Evolutionary conservation across 2,113 vertebrate species (phyloP).

Genomic region (Pantherophis guttatus): DNA sequence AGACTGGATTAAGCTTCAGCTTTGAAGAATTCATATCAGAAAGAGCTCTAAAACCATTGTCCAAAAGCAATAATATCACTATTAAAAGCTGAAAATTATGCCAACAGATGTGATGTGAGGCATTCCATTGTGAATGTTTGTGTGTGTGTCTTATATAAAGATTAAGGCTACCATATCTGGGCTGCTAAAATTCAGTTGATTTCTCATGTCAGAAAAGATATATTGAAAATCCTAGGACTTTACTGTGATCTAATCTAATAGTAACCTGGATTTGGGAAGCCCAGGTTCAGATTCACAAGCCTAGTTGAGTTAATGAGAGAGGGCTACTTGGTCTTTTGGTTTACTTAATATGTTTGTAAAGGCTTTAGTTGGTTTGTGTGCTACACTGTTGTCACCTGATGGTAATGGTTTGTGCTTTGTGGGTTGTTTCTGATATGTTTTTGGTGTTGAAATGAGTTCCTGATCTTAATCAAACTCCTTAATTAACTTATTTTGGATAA

Average conservation of each 20-base stretch:
- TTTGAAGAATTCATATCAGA: slow-evolving; percentile 59
- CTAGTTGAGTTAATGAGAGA: not conserved
- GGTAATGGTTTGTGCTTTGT: too few relatives aligned
- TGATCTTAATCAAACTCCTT: not conserved
- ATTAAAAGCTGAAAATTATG: slow-evolving; percentile 61
- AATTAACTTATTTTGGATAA: not conserved
- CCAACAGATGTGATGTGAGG: slow-evolving; percentile 43
- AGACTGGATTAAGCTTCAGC: slow-evolving; percentile 61
- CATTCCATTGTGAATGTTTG: not conserved
- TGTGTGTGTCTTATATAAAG: not conserved
- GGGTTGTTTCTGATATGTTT: too few relatives aligned
- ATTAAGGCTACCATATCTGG: not conserved
- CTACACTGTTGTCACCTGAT: not conserved
- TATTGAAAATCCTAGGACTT: not conserved
- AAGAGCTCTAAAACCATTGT: slow-evolving; percentile 52
- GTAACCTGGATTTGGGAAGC: not conserved
- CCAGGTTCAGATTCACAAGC: not conserved
- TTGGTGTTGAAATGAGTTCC: not conserved
- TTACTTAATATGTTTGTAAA: not conserved
- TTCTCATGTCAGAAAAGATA: not conserved
- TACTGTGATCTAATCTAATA: not conserved
- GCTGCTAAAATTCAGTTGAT: not conserved
- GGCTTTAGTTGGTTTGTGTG: not conserved
- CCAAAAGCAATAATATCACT: slow-evolving; percentile 57
- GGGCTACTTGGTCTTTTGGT: not conserved